Evolutionary conservation across 2,113 vertebrate genomes (phyloP), one percentile per base, ranked within the genome.

Genomic region (Carassius gibelio): DNA sequence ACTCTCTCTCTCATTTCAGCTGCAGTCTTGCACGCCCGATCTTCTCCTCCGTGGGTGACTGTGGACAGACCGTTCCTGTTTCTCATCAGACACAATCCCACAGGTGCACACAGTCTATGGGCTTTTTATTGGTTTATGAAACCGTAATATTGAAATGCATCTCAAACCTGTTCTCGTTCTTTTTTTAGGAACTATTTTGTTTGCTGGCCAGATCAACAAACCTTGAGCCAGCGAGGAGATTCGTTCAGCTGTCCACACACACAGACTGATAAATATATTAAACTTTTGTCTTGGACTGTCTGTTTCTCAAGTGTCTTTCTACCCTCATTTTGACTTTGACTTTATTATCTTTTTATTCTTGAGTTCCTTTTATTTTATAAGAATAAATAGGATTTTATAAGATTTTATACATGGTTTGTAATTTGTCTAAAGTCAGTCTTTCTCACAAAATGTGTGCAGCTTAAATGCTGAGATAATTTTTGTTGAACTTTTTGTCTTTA

Each of bases 161-260:
- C 0, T 78, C 2, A 61, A 50, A n/a, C 69, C 2, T 72, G 36
- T 10, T 81, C 5, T 14, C 4, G 8, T 34, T 82, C 36, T 48
- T n/a, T 82, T 82, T 14, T 45, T 88, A 99, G 98, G 97, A 93
- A 96, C 96, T 30, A 86, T 99, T 89, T 96, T 99, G 88, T 99
- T 99, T 86, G 96, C 96, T 95, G 98, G 98, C 81, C 97, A 98
- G 93, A 96, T 99, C 91, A 97, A 97, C 94, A 94, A 96, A 89
- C 98, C 97, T 89, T 97, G 90, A 94, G 95, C 19, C 77, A 34
- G 42, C 66, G 8, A 64, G 19, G 26, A 61, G 57, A 61, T n/a
- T 61, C 6, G 57, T 21, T 19, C 52, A 55, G 52, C 15, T 19
- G 52, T 55, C 45, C 13, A 52, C 68, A 64, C 10, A 21, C 50